phyloP scores from a whole-genome alignment of 1,140 invertebrate species.

The Neodiprion fabricii region DNA sequence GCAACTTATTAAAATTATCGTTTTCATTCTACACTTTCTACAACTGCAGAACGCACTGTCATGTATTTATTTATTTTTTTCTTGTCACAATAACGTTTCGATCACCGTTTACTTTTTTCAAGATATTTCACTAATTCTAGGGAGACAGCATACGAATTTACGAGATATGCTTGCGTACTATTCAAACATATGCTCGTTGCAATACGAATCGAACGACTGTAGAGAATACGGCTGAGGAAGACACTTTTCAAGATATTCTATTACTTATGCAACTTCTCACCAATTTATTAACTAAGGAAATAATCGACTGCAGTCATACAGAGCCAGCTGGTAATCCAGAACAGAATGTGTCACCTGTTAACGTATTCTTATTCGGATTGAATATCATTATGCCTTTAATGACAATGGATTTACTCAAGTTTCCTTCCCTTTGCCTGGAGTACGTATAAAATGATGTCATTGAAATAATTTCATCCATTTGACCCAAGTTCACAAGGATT shows the following conservation, averaged over 20 bases:
- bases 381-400: constrained; percentile 79
- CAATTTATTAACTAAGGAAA: constrained; percentile 75
- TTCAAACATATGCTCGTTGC: constrained; percentile 77
- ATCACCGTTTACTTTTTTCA: constrained; percentile 23
- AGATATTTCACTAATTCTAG: constrained; percentile 42
- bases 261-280: constrained; percentile 76
- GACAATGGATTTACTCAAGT: constrained; percentile 75
- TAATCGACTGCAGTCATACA: constrained; percentile 66
- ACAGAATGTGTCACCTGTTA: constrained; percentile 61
- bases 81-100: constrained; percentile 14
- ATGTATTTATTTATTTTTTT: constrained; percentile 1
- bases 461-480: background rate
- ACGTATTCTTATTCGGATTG: constrained; percentile 75
- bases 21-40: background rate
- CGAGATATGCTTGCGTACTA: constrained; percentile 67
- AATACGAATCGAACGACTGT: constrained; percentile 63
- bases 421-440: constrained; percentile 72
- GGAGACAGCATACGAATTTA: constrained; percentile 68
- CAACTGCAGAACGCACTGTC: background rate
- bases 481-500: background rate
- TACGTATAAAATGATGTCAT: constrained; percentile 46
- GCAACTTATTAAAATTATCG: constrained; percentile 10
- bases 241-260: constrained; percentile 75
- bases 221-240: constrained; percentile 72
- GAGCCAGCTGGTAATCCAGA: constrained; percentile 40